Conservation (phyloP, 1,140 invertebrate species). For the Tetragonula clypearis region DNA sequence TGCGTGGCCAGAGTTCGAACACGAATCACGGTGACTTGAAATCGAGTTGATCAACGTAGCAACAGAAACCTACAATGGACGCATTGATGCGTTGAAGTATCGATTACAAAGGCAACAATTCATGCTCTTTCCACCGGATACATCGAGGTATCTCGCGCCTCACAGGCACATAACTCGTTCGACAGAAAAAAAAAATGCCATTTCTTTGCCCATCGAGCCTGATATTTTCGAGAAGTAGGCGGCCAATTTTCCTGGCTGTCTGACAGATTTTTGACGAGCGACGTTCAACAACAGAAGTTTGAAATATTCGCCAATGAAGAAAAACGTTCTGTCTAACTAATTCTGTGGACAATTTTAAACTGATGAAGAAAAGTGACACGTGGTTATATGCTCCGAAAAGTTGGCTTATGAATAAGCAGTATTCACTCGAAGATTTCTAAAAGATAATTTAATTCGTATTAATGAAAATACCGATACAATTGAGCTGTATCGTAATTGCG, state of each 20-base stretch:
- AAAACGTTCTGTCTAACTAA: background rate
- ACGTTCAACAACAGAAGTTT: background rate
- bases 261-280: background rate
- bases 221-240: constrained; percentile 9
- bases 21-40: constrained; percentile 10
- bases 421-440: background rate
- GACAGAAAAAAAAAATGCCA: constrained; percentile 25
- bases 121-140: constrained; percentile 30
- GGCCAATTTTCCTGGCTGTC: background rate
- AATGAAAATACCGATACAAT: too few relatives aligned
- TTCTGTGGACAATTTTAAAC: background rate
- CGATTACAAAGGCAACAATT: constrained; percentile 75
- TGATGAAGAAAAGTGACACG: background rate
- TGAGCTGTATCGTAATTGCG: too few relatives aligned
- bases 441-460: background rate
- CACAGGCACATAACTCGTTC: background rate
- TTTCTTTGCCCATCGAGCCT: background rate
- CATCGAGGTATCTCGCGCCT: constrained; percentile 12
- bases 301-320: background rate
- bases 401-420: background rate
- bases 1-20: background rate
- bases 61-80: constrained; percentile 65
- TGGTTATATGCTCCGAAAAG: background rate
- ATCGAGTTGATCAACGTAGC: constrained; percentile 39
- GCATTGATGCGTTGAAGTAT: constrained; percentile 71